A percentile compares a stretch with the other conserved stretches of the same genome.
Evolutionary conservation across 2,888 invertebrate species (phyloP).

Genomic region (Aphrophora alni): DNA sequence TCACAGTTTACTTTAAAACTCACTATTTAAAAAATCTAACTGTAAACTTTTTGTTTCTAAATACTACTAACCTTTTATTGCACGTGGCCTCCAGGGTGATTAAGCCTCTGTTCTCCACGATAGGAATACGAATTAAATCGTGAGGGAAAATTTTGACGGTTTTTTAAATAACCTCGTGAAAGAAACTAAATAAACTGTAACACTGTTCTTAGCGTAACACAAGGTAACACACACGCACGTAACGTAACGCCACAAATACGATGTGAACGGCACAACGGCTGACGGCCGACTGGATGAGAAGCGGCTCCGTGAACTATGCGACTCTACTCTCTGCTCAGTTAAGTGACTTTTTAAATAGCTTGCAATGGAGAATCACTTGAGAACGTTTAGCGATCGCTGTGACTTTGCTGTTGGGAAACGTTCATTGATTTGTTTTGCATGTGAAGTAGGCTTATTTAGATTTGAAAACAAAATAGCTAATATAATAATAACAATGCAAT

Average conservation of each 20-base stretch:
- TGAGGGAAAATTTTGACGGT: constrained; percentile 55
- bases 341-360: not conserved
- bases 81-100: constrained; percentile 58
- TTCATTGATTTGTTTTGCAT: not conserved
- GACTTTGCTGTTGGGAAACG: not conserved
- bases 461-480: too few species aligned
- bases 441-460: too few species aligned
- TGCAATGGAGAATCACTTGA: not conserved
- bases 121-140: constrained; percentile 53
- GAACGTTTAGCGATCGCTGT: not conserved
- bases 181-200: not conserved
- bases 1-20: too few species aligned
- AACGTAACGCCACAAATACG: not conserved
- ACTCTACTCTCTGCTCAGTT: not conserved
- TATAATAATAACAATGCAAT: too few species aligned
- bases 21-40: too few species aligned
- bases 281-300: constrained; percentile 28
- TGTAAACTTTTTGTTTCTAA: too few species aligned
- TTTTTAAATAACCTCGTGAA: constrained; percentile 3
- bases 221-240: not conserved
- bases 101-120: constrained; percentile 55
- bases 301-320: constrained; percentile 14
- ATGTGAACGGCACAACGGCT: constrained; percentile 16
- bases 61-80: constrained; percentile 58
- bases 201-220: not conserved